Base-by-base conservation (phyloP, 2,113 vertebrate genomes). In the Pterocles gutturalis region DNA sequence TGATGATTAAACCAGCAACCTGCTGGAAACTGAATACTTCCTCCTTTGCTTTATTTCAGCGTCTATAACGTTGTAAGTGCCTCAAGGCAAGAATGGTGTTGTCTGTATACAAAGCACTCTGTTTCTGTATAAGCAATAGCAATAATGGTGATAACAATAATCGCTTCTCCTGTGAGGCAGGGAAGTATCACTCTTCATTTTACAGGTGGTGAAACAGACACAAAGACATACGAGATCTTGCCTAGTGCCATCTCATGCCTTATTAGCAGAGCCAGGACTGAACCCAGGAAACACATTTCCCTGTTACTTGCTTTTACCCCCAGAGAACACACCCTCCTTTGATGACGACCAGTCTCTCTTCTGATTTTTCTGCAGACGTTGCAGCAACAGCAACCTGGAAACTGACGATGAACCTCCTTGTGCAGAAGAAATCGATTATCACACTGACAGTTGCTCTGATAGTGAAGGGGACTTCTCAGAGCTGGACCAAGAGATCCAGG, bases 351-450 rank as follows among this genome's bases (percentile, higher is more conserved):
- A 41, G 43, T 96, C 49, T 96, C 34, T 95, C 69, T 92, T 92
- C 62, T 96, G 75, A 55, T 95, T 95, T 94, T 92, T 95, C 94
- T 91, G 94, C 96, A 97, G 97, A 88, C 92, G 64, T 33, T 84
- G 84, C 90, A 95, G 71, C 89, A 96, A 46, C 87, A 73, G 60
- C 85, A 48, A 82, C 21, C 43, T 75, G 28, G 98, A 98, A 43
- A 82, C 91, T 53, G 99, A 99, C 2, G 99, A 99, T 5, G 99
- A 99, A 87, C 99, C 99, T n/a, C 98, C 98, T 1, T 99, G 98
- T 76, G 82, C 85, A 26, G 99, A 99, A 93, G 98, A 99, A 86
- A 98, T 99, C 0, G 99, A 99, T 96, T 99, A 99, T 61, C 96
- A 95, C 25, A 82, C 96, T 46, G 97, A 98, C 72, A 96, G 96